Percentiles rank a stretch among this genome's conserved stretches.
Conservation (phyloP, 2,113 vertebrate genomes). For the Pandion haliaetus region DNA sequence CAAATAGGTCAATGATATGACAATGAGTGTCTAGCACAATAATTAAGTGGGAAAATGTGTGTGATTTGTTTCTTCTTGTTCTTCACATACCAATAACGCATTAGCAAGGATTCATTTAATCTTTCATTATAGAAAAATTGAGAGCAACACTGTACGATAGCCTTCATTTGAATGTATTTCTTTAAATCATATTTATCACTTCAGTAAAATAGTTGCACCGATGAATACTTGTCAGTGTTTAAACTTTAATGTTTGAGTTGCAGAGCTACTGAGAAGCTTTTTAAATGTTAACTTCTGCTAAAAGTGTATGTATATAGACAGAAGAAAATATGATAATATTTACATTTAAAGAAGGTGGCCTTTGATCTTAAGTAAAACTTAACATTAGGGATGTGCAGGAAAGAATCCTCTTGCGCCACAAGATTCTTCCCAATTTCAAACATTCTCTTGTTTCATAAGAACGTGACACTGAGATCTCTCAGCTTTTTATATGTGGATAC, state of each 20-base stretch:
- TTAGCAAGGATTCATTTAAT: conserved; percentile 74
- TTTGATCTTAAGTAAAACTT: background rate
- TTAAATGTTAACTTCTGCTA: conserved; percentile 5
- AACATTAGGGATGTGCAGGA: background rate
- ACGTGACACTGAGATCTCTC: background rate
- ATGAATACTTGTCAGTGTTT: background rate
- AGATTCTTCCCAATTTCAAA: background rate
- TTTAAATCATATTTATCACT: conserved; percentile 62
- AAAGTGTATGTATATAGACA: background rate
- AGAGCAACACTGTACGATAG: conserved; percentile 43
- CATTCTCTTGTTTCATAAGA: background rate
- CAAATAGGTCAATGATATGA: conserved; percentile 84
- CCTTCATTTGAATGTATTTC: conserved; percentile 49
- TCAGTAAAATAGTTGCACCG: background rate
- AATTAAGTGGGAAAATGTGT: conserved; percentile 80
- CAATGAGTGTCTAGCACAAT: conserved; percentile 79
- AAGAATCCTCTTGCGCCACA: background rate
- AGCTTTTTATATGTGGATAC: background rate
- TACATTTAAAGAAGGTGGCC: background rate
- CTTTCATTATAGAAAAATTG: conserved; percentile 68
- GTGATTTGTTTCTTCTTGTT: conserved; percentile 80
- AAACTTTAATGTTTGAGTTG: background rate
- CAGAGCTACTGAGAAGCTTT: background rate
- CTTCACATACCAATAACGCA: conserved; percentile 73
- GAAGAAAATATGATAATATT: background rate